phyloP scores from a whole-genome alignment of 1,140 invertebrate species.

The Ridgeia piscesae region DNA sequence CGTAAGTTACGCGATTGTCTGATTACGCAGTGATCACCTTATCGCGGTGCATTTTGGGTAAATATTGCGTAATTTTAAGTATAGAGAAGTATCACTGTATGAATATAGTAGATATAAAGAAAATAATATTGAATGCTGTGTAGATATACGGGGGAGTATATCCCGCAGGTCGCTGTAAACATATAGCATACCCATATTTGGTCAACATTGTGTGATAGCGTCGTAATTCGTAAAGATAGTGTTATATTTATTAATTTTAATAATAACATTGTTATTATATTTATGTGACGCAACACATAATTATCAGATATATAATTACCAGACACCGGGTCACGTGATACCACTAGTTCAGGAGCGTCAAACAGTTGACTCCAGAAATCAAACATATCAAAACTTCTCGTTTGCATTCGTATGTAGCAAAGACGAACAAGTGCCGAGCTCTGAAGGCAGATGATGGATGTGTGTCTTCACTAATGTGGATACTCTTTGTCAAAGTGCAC shows the following conservation, averaged over 20 bases:
- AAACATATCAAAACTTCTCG: too few species aligned
- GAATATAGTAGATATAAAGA: background rate
- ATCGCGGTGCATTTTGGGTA: background rate
- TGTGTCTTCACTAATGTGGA: too few species aligned
- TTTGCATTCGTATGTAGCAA: too few species aligned
- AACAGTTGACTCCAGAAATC: too few species aligned
- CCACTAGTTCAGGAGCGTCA: background rate
- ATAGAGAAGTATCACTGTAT: background rate
- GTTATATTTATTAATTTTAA: too few species aligned
- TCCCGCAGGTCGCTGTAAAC: background rate
- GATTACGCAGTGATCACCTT: background rate
- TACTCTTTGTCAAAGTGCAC: too few species aligned
- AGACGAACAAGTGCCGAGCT: too few species aligned
- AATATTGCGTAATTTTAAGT: background rate
- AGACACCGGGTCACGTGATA: background rate
- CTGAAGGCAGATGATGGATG: too few species aligned
- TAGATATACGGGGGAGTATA: background rate
- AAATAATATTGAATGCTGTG: background rate
- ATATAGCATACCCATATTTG: background rate
- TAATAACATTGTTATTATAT: too few species aligned
- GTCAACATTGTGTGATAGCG: background rate
- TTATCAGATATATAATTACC: background rate
- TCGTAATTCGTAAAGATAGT: background rate
- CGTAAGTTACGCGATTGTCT: background rate
- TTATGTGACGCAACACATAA: background rate